Conservation (phyloP, 2,888 invertebrate species). For the Trilocha varians region DNA sequence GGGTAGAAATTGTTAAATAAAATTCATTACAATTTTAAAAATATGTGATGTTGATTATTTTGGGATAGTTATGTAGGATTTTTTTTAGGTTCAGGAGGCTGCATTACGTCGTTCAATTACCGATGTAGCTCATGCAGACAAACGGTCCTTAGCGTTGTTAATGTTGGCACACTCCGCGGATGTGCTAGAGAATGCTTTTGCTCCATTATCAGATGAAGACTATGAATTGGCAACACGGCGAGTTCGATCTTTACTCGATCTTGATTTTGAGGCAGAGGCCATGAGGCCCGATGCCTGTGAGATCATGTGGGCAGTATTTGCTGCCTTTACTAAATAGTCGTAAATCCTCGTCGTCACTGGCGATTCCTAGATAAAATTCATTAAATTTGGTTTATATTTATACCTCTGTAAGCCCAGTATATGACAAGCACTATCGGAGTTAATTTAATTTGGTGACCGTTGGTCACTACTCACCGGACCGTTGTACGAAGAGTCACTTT, state of each 20-base stretch:
- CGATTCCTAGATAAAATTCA: not conserved
- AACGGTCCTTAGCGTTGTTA: slow-evolving; percentile 92
- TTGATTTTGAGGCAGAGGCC: slow-evolving; percentile 97
- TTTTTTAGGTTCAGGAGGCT: slow-evolving; percentile 91
- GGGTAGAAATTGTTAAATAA: no score
- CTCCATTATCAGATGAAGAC: slow-evolving; percentile 96
- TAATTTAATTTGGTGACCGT: not conserved
- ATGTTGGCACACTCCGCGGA: slow-evolving; percentile 98
- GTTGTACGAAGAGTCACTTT: not conserved
- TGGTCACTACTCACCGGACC: not conserved
- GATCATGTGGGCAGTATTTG: slow-evolving; percentile 99
- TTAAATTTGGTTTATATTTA: not conserved
- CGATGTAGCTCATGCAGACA: slow-evolving; percentile 98
- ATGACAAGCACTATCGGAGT: not conserved
- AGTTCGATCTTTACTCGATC: slow-evolving; percentile 94
- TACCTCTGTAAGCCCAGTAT: not conserved
- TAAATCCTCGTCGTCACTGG: slow-evolving; percentile 18
- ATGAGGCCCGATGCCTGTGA: slow-evolving; percentile 93
- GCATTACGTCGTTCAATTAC: slow-evolving; percentile 97
- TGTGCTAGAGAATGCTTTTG: slow-evolving; percentile 99
- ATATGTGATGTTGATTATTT: no score
- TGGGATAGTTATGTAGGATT: not conserved
- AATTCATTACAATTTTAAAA: not conserved
- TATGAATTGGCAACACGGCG: slow-evolving; percentile 98
- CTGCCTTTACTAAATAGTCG: slow-evolving; percentile 96